Evolutionary conservation across 2,888 invertebrate genomes (phyloP).

Genomic region (Frankliniella intonsa): DNA sequence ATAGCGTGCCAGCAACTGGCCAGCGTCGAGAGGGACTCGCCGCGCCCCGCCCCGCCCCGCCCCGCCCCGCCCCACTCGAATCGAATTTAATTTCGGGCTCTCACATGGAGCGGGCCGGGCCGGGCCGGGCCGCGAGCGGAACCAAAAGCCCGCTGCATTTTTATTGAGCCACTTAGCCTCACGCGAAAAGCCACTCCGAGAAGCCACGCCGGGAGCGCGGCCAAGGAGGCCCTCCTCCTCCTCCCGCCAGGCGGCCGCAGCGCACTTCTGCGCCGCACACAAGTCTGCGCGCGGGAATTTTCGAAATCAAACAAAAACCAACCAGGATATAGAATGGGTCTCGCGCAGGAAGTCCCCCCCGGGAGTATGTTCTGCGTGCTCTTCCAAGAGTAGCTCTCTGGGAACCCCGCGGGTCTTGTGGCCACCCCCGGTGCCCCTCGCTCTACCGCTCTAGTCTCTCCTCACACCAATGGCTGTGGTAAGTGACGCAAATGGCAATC

Average conservation of each 20-base stretch:
- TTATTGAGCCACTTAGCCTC: slow-evolving; percentile 24
- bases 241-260: too few relatives aligned
- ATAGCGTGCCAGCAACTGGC: neutral
- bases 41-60: neutral
- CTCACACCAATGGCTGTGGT: neutral
- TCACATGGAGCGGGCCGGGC: neutral
- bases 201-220: neutral
- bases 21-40: neutral
- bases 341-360: too few relatives aligned
- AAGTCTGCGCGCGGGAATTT: too few relatives aligned
- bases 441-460: neutral
- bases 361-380: too few relatives aligned
- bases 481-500: slow-evolving; percentile 6
- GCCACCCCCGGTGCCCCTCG: too few relatives aligned
- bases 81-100: neutral
- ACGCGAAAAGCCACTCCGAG: slow-evolving; percentile 24
- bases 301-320: too few relatives aligned
- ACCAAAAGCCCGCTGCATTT: neutral
- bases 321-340: too few relatives aligned
- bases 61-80: neutral
- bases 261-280: too few relatives aligned
- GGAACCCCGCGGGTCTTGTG: too few relatives aligned
- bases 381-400: too few relatives aligned
- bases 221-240: too few relatives aligned
- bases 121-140: neutral